Percentiles rank a stretch among this genome's conserved stretches.
Evolutionary conservation across 2,888 invertebrate genomes (phyloP).

Genomic region (Orthosia incerta): DNA sequence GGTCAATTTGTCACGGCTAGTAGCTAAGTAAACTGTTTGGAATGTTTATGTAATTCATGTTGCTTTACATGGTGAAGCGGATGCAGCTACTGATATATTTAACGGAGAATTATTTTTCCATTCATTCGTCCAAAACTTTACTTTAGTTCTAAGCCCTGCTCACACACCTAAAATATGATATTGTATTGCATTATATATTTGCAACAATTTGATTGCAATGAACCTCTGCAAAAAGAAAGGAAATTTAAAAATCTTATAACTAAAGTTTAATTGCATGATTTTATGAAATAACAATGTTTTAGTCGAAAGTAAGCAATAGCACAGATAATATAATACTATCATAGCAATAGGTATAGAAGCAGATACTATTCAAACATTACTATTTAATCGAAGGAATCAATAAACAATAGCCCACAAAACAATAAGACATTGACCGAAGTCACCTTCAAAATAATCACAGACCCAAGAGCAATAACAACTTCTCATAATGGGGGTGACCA

Average conservation of each 20-base stretch:
- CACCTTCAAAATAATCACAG: slow-evolving; percentile 8
- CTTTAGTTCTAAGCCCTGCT: no score
- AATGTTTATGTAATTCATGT: slow-evolving; percentile 30
- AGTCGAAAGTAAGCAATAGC: no score
- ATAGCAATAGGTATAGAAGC: no score
- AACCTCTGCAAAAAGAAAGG: not conserved
- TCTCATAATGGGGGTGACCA: slow-evolving; percentile 22
- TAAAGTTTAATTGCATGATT: no score
- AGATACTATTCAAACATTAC: no score
- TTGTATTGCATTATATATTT: no score
- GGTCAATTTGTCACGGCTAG: slow-evolving; percentile 55
- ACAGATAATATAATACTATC: no score
- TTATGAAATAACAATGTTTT: no score
- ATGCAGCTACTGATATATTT: not conserved
- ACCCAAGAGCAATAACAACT: slow-evolving; percentile 47
- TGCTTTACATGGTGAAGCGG: not conserved
- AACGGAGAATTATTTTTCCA: not conserved
- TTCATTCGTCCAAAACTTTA: not conserved
- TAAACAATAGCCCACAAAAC: not conserved
- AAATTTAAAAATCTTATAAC: not conserved
- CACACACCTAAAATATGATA: no score
- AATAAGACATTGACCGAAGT: not conserved
- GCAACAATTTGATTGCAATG: no score
- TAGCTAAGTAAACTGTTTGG: slow-evolving; percentile 28
- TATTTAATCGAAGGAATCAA: not conserved